Percentiles rank a stretch among this genome's conserved stretches.
Evolutionary conservation across 2,797 vertebrate genomes (phyloP).

Genomic region (Paramormyrops hopkinsi): DNA sequence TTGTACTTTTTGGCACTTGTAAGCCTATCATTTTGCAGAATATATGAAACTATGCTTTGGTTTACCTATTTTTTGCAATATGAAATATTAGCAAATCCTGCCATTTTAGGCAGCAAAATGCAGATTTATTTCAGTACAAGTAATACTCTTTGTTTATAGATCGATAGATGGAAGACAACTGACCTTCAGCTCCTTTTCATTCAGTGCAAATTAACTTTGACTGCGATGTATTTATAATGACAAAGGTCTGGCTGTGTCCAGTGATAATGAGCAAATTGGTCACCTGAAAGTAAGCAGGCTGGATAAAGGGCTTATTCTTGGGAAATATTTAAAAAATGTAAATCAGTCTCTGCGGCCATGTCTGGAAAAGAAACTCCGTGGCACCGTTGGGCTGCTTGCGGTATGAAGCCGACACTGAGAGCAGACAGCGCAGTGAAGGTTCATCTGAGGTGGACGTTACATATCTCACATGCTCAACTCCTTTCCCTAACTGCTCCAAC

Average conservation of each 20-base stretch:
- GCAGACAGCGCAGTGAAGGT: not conserved
- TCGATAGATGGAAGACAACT: not conserved
- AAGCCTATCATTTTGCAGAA: not conserved
- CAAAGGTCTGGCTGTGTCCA: not conserved
- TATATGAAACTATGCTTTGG: not conserved
- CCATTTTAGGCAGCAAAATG: not conserved
- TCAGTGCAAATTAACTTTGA: not conserved
- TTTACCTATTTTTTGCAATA: not conserved
- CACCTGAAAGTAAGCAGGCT: not conserved
- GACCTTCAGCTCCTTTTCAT: slow-evolving; percentile 11
- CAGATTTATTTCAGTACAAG: not conserved
- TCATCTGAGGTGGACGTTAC: not conserved
- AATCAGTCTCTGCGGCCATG: not conserved
- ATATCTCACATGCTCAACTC: not conserved
- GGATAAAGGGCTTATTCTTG: not conserved
- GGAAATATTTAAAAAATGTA: slow-evolving; percentile 16
- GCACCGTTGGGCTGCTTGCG: not conserved
- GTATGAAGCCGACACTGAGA: not conserved
- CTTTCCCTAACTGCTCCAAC: not conserved
- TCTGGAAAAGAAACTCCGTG: not conserved
- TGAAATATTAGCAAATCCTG: not conserved
- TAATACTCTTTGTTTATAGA: not conserved
- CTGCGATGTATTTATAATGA: not conserved
- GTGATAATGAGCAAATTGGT: slow-evolving; percentile 13
- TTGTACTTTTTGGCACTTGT: not conserved